Conservation (phyloP, 2,113 vertebrate genomes). For the Lepisosteus oculatus region DNA sequence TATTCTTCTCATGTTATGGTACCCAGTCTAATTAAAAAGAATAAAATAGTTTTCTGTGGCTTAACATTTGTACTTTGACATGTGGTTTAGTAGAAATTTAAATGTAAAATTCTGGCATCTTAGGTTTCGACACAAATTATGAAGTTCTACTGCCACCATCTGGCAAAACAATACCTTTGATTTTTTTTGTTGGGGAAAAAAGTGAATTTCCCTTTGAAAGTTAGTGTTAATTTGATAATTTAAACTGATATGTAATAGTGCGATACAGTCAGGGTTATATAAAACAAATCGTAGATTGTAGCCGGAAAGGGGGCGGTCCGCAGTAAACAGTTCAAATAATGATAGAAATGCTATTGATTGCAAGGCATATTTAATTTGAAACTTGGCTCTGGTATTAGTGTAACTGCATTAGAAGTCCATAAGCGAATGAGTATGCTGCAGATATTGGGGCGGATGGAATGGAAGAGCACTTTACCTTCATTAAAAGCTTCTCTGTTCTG, state of each 20-base stretch:
- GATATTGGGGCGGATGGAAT: background rate
- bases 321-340: background rate
- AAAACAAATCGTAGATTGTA: too few relatives aligned
- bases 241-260: slow-evolving; percentile 33
- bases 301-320: too few relatives aligned
- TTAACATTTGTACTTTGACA: too few relatives aligned
- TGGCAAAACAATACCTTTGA: slow-evolving; percentile 19
- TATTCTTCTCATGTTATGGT: background rate
- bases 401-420: slow-evolving; percentile 9
- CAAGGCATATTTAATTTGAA: background rate
- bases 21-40: too few relatives aligned
- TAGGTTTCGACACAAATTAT: background rate
- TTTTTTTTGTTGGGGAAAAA: background rate
- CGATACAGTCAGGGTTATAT: background rate
- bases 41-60: too few relatives aligned
- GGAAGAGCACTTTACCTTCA: slow-evolving; percentile 4
- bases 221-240: slow-evolving; percentile 24
- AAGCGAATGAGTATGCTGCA: background rate
- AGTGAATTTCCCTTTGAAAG: too few relatives aligned
- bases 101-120: too few relatives aligned
- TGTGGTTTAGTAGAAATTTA: too few relatives aligned
- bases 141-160: slow-evolving; percentile 42
- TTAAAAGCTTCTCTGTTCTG: slow-evolving; percentile 6
- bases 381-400: background rate
- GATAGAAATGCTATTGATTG: slow-evolving; percentile 3